Percentiles rank a stretch among this genome's conserved stretches.
Conservation (phyloP, 2,113 vertebrate species). For the Bungarus multicinctus region DNA sequence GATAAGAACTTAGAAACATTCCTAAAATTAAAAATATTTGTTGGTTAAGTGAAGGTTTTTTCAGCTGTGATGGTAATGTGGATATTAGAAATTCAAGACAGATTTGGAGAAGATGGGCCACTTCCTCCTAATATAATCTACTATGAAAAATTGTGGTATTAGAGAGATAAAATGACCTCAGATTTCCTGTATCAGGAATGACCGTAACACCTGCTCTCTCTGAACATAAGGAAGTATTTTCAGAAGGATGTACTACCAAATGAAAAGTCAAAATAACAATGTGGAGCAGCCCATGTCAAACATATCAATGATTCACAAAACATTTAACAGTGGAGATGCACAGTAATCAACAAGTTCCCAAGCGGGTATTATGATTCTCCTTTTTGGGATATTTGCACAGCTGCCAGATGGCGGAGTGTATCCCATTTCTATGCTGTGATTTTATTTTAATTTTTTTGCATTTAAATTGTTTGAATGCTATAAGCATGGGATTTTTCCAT, state of each 20-base stretch:
- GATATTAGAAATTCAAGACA: constrained; percentile 34
- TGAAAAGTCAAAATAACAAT: constrained; percentile 48
- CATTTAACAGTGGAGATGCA: constrained; percentile 57
- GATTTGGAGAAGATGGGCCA: background rate
- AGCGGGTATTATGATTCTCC: constrained; percentile 60
- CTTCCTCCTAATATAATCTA: background rate
- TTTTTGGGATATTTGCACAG: constrained; percentile 74
- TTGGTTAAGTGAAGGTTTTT: constrained; percentile 31
- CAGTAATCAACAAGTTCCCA: constrained; percentile 67
- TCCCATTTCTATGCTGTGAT: constrained; percentile 63
- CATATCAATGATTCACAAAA: constrained; percentile 48
- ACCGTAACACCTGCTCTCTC: constrained; percentile 32
- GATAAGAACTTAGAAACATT: background rate
- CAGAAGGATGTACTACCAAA: constrained; percentile 35
- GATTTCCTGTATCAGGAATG: constrained; percentile 45
- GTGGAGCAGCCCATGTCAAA: constrained; percentile 54
- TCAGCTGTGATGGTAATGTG: constrained; percentile 4
- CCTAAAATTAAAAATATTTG: background rate
- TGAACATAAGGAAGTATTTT: constrained; percentile 33
- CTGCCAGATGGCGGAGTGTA: constrained; percentile 68
- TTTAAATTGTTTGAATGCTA: constrained; percentile 60
- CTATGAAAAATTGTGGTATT: constrained; percentile 4
- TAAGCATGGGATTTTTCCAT: constrained; percentile 53
- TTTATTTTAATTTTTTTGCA: constrained; percentile 48
- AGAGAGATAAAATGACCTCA: constrained; percentile 28